These are phyloP conservation scores for Nowickia ferox DNA, from an alignment of 2,888 invertebrate genomes.

Conservation along the genomic window DNA sequence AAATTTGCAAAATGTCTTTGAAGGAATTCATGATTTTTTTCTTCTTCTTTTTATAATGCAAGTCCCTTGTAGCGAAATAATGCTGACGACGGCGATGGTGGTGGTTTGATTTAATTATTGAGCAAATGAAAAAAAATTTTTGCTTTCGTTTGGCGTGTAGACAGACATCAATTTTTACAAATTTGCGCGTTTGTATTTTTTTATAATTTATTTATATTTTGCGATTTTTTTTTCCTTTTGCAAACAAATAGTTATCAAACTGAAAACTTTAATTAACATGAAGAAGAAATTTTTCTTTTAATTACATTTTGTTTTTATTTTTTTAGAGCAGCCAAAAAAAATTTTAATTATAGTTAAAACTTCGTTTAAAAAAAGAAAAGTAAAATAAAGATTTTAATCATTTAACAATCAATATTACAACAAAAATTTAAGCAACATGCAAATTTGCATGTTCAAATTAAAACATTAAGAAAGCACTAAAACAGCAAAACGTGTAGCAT, in stretches of 20 bases:
- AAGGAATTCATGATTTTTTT: constrained; percentile 59
- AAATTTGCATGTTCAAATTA: constrained; percentile 65
- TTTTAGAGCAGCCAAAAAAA: constrained; percentile 14
- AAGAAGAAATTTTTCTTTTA: constrained; percentile 69
- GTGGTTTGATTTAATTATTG: constrained; percentile 68
- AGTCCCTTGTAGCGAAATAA: constrained; percentile 35
- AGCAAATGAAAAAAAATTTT: constrained; percentile 45
- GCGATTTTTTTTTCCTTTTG: not conserved
- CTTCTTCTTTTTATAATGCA: constrained; percentile 1
- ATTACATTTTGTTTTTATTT: constrained; percentile 58
- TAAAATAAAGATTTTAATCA: constrained; percentile 60
- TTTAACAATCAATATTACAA: constrained; percentile 63
- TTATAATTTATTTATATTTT: not conserved
- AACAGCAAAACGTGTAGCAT: constrained; percentile 42
- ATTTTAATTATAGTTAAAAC: constrained; percentile 38
- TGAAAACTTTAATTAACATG: constrained; percentile 71
- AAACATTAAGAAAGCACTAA: constrained; percentile 47
- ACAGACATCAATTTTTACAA: constrained; percentile 72
- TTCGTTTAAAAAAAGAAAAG: constrained; percentile 18
- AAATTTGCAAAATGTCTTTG: constrained; percentile 72
- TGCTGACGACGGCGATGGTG: constrained; percentile 24
- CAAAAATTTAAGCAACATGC: constrained; percentile 41
- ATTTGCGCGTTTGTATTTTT: constrained; percentile 69
- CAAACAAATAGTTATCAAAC: constrained; percentile 51
- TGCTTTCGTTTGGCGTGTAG: constrained; percentile 69